Base-by-base conservation (phyloP, 2,113 vertebrate genomes). In the Camelus bactrianus region DNA sequence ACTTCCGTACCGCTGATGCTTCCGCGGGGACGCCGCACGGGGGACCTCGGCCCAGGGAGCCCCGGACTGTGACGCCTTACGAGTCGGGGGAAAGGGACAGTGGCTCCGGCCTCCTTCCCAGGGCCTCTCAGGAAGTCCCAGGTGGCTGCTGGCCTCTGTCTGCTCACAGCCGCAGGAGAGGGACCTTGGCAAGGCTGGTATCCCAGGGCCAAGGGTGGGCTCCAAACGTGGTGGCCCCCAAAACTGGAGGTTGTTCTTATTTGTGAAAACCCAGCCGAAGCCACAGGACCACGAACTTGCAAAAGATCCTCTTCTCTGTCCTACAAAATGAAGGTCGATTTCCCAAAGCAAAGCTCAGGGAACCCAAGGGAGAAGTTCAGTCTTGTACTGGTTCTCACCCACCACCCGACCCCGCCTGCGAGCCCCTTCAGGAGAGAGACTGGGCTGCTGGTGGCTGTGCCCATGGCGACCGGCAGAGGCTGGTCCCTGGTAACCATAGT, bases 1-100 rank as follows among this genome's bases (percentile, higher is more conserved):
- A 56, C 91, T 98, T 88, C 12, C 90, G 96, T 65, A 70, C 91
- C 82, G 96, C 17, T 91, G 85, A 83, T 97, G 97, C 94, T 85
- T 84, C 94, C 64, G 69, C 75, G 96, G 94, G 60, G 92, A 65
- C 93, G 95, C 97, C 88, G 89, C 58, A 67, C 46, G 89, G 56
- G 58, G 17, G 70, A 69, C 26, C 42, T 56, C 81, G 95, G 64
- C 35, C 30, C 2, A 93, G 92, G 65, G 87, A 84, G 1, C 58
- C 20, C 38, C 48, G 81, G 77, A 8, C 46, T 83, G 72, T 35
- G 48, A 64, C 12, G 16, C 30, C 26, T 52, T 80, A 10, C 0
- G 56, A 76, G 77, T 22, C 65, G 70, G 20, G 54, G 38, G 84
- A 16, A 81, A 67, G 77, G 56, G 38, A 35, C 19, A 46, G 8